Evolutionary conservation across 2,888 invertebrate genomes (phyloP).

Genomic region (Mystacides longicornis): DNA sequence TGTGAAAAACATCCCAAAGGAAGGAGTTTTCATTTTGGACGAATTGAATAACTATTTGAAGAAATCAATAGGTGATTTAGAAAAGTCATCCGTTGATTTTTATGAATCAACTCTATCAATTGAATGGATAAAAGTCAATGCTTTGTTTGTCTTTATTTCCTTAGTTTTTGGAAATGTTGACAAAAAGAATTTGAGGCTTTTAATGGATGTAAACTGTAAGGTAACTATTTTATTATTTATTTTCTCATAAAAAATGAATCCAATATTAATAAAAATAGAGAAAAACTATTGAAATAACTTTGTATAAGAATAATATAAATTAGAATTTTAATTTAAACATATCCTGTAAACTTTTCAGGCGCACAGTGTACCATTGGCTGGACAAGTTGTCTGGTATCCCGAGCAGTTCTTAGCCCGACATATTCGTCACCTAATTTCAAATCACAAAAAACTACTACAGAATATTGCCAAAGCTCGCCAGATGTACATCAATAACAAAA

Average conservation of each 20-base stretch:
- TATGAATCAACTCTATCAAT: constrained; percentile 47
- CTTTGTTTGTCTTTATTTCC: constrained; percentile 58
- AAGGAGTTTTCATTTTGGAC: constrained; percentile 40
- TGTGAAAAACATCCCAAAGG: constrained; percentile 43
- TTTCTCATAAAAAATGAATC: constrained; percentile 3
- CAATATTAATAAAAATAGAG: no score
- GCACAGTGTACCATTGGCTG: constrained; percentile 70
- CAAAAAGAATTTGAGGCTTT: constrained; percentile 63
- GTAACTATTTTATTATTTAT: constrained; percentile 35
- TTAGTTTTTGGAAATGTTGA: constrained; percentile 71
- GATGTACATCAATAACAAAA: constrained; percentile 49
- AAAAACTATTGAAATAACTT: no score
- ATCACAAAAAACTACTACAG: constrained; percentile 42
- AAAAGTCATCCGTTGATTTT: constrained; percentile 46
- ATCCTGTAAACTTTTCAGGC: no score
- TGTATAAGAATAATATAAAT: no score
- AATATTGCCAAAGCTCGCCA: constrained; percentile 47
- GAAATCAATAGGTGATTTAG: constrained; percentile 54
- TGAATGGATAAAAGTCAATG: constrained; percentile 60
- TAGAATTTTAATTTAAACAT: no score
- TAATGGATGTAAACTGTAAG: constrained; percentile 72
- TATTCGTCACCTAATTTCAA: constrained; percentile 50
- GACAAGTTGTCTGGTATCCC: constrained; percentile 80
- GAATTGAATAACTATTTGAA: constrained; percentile 63
- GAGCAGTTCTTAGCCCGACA: constrained; percentile 68